Evolutionary conservation across 2,113 vertebrate species (phyloP), one percentile per base, ranked within the genome.

Genomic region (Vulpes ferrilata): DNA sequence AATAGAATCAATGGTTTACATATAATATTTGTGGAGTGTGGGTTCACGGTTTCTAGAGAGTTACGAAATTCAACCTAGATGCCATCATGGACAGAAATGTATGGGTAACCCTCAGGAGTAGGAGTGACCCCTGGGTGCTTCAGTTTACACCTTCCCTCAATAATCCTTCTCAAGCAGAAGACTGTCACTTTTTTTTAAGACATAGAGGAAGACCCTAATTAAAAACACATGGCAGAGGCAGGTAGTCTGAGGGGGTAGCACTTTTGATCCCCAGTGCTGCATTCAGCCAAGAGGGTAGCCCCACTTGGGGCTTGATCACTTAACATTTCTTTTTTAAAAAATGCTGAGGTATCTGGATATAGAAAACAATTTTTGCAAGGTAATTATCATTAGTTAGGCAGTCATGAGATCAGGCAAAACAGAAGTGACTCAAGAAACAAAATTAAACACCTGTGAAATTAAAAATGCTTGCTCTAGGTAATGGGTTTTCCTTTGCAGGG

Each of bases 101-200:
- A 69, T 55, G 76, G 71, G 55, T 71, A 64, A 89, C 62, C 82
- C 81, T 65, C 51, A 80, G 38, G 87, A 86, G 82, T 67, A n/a
- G 11, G 16, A 25, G 38, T n/a, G 3, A 87, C 13, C 59, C 51
- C 86, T 89, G 4, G 64, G 48, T 35, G 32, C 74, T 94, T 85
- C 69, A 4, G 13, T 78, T 94, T 65, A 90, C n/a, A 96, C 53
- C 92, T 90, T 81, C 67, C 80, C 80, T 67, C n/a, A 43, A 23
- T 88, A 94, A 95, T 90, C 93, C 84, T 95, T 82, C 83, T 92
- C 86, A 88, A 90, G 96, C 51, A 64, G 27, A 81, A 84, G 64
- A 84, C 9, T 83, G n/a, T 81, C 80, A 69, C 76, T 65, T 88
- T 96, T 96, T 96, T 94, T 62, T 92, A 87, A 93, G 80, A 71